phyloP scores from a whole-genome alignment of 2,888 invertebrate species.

The Rhaphigaster nebulosa region DNA sequence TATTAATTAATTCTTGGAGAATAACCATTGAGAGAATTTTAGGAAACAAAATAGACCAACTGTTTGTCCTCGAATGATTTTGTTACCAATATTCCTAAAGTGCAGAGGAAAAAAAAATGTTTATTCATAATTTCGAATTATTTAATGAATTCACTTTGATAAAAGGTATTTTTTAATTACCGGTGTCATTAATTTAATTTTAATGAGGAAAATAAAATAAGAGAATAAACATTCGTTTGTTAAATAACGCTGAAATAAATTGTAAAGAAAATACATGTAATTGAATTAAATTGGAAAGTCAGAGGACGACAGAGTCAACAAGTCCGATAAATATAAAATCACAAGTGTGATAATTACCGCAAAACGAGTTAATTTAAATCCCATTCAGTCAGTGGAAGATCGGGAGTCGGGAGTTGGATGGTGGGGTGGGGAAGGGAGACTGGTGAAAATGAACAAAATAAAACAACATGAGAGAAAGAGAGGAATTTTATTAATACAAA shows the following conservation, averaged over 20 bases:
- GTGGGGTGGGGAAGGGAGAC: background rate
- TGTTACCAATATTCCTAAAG: background rate
- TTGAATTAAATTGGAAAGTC: slow-evolving; percentile 36
- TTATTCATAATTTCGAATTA: background rate
- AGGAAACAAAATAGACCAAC: no score
- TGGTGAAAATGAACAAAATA: slow-evolving; percentile 50
- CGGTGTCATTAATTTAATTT: background rate
- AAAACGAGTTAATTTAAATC: slow-evolving; percentile 60
- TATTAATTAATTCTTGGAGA: no score
- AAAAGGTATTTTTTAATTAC: background rate
- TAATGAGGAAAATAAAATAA: background rate
- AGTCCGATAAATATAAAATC: slow-evolving; percentile 59
- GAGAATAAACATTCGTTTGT: background rate
- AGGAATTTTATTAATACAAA: slow-evolving; percentile 58
- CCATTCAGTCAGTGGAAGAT: slow-evolving; percentile 47
- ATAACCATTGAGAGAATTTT: no score
- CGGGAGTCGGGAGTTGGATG: background rate
- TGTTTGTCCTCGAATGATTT: no score
- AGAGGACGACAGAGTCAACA: slow-evolving; percentile 51
- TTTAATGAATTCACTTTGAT: background rate
- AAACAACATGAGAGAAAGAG: slow-evolving; percentile 34
- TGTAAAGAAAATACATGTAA: slow-evolving; percentile 32
- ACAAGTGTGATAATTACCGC: slow-evolving; percentile 59
- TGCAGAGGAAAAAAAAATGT: background rate
- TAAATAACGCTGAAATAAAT: slow-evolving; percentile 32